Percentiles rank a stretch among this genome's conserved stretches.
Conservation (phyloP, 1,140 invertebrate genomes). For the Microplitis mediator region DNA sequence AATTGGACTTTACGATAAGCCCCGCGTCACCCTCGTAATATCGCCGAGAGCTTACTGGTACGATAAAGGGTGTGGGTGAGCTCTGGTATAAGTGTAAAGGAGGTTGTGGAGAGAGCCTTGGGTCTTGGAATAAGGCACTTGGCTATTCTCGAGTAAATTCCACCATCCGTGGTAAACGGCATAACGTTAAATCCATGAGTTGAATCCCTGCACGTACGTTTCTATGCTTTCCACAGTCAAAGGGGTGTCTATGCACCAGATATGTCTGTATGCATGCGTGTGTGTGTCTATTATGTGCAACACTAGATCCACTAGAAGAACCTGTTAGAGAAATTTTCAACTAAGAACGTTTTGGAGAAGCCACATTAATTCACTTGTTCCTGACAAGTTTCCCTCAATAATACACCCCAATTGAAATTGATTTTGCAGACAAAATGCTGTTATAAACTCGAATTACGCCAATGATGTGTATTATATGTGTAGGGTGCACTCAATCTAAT, state of each 20-base stretch:
- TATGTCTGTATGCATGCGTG: too few relatives aligned
- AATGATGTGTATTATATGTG: slow-evolving; percentile 1
- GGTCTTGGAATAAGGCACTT: background rate
- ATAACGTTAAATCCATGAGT: slow-evolving; percentile 20
- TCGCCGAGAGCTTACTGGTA: slow-evolving; percentile 30
- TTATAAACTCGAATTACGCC: background rate
- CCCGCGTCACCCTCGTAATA: slow-evolving; percentile 28
- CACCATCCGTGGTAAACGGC: slow-evolving; percentile 14
- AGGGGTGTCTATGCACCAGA: background rate
- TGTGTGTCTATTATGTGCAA: too few relatives aligned
- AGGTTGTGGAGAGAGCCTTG: background rate
- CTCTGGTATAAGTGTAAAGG: background rate
- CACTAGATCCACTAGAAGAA: background rate
- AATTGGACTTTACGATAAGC: slow-evolving; percentile 34
- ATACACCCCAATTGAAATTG: slow-evolving; percentile 7
- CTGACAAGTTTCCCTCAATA: slow-evolving; percentile 4
- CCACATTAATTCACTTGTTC: slow-evolving; percentile 16
- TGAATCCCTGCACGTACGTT: slow-evolving; percentile 21
- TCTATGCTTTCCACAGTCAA: background rate
- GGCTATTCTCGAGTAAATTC: slow-evolving; percentile 24
- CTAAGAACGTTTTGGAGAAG: background rate
- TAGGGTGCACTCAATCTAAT: slow-evolving; percentile 7
- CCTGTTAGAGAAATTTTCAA: background rate
- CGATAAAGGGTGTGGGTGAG: background rate
- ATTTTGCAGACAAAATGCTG: background rate